phyloP scores from a whole-genome alignment of 2,113 vertebrate genomes.

The Oreochromis niloticus region DNA sequence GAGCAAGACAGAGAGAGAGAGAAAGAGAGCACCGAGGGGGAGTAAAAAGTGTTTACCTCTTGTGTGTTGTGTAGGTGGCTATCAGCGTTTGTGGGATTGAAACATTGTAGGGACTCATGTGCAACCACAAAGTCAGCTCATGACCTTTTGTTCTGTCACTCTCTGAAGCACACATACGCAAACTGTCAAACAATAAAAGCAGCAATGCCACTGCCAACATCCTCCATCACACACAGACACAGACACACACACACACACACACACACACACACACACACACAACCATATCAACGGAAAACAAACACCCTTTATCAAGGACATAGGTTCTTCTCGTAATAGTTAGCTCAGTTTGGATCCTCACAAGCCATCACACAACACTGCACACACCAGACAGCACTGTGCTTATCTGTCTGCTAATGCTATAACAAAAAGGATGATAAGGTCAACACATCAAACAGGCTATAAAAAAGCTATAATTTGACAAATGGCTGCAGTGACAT shows the following conservation, averaged over 20 bases:
- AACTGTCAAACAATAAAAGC: conserved; percentile 36
- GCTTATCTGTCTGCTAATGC: not conserved
- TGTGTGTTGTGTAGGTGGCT: conserved; percentile 63
- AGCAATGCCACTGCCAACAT: conserved; percentile 20
- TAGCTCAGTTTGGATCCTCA: not conserved
- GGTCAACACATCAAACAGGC: not conserved
- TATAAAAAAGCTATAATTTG: not conserved
- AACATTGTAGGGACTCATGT: conserved; percentile 40
- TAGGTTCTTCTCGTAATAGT: not conserved
- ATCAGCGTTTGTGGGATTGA: conserved; percentile 28
- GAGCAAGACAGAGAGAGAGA: not conserved
- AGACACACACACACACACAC: not conserved
- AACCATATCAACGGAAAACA: not conserved
- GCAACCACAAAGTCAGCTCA: conserved; percentile 50
- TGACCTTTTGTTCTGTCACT: conserved; percentile 64
- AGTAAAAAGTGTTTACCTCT: conserved; percentile 60
- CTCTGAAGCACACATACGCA: conserved; percentile 19
- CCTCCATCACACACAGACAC: not conserved
- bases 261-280: not conserved
- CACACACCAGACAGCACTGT: not conserved
- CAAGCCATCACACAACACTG: not conserved
- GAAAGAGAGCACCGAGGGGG: conserved; percentile 35
- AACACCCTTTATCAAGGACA: conserved; percentile 3
- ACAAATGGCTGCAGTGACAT: not conserved
- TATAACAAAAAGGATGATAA: not conserved